A percentile compares a stretch with the other conserved stretches of the same genome.
Conservation (phyloP, 2,113 vertebrate species). For the Synodontis membranacea region DNA sequence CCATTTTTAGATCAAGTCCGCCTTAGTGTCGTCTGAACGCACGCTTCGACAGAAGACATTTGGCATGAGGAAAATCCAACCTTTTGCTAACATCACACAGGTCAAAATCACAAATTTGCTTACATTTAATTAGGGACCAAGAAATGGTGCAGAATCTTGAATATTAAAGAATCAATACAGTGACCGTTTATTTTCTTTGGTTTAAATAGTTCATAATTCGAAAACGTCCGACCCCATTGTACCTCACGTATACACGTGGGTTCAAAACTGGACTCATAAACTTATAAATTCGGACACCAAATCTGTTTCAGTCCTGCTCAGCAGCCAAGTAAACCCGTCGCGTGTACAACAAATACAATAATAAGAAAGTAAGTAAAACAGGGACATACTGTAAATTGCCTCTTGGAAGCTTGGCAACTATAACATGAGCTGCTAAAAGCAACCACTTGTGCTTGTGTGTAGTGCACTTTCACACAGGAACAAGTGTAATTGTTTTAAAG, state of each 20-base stretch:
- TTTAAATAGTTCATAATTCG: no score
- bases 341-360: not conserved
- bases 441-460: constrained; percentile 18
- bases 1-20: not conserved
- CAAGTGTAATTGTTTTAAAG: not conserved
- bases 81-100: no score
- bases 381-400: not conserved
- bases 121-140: not conserved
- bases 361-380: not conserved
- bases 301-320: not conserved
- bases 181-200: not conserved
- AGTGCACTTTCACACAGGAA: constrained; percentile 12
- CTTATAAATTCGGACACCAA: not conserved
- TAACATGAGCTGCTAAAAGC: not conserved
- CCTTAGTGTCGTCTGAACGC: not conserved
- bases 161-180: not conserved
- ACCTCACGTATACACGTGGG: not conserved
- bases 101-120: not conserved
- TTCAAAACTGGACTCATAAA: not conserved
- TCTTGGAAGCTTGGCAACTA: constrained; percentile 7
- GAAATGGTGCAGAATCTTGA: not conserved
- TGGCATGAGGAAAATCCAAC: not conserved
- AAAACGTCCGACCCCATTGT: not conserved
- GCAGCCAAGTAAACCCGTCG: not conserved
- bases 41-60: not conserved